Evolutionary conservation across 2,888 invertebrate species (phyloP).

Genomic region (Strigamia transsilvanica): DNA sequence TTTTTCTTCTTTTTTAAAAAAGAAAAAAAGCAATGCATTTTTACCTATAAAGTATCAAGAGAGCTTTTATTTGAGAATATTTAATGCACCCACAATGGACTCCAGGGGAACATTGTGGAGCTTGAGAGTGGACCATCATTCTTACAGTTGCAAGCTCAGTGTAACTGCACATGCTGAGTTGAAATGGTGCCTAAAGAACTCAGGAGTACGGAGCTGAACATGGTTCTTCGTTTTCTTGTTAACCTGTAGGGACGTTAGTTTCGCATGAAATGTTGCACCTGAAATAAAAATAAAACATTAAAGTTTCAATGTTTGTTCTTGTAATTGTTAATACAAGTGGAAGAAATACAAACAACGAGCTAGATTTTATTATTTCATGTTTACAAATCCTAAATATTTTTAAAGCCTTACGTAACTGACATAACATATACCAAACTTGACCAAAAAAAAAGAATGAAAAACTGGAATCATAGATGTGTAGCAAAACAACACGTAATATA

Average conservation of each 20-base stretch:
- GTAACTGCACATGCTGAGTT: background rate
- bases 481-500: background rate
- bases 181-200: background rate
- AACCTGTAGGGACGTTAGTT: background rate
- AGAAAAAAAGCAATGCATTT: background rate
- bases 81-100: slow-evolving; percentile 13
- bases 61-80: background rate
- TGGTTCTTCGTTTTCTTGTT: background rate
- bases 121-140: background rate
- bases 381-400: no score
- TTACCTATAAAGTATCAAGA: background rate
- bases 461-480: background rate
- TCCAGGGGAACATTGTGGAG: background rate
- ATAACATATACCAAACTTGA: no score
- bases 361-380: no score
- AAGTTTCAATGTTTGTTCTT: background rate
- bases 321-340: background rate
- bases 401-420: no score
- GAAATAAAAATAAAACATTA: slow-evolving; percentile 1
- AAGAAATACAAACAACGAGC: background rate
- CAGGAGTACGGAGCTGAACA: background rate
- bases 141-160: background rate
- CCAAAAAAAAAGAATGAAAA: background rate
- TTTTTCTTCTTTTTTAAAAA: no score
- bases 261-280: background rate